A percentile compares a stretch with the other conserved stretches of the same genome.
phyloP scores from a whole-genome alignment of 2,888 invertebrate species.

The Ceraclea dissimilis region DNA sequence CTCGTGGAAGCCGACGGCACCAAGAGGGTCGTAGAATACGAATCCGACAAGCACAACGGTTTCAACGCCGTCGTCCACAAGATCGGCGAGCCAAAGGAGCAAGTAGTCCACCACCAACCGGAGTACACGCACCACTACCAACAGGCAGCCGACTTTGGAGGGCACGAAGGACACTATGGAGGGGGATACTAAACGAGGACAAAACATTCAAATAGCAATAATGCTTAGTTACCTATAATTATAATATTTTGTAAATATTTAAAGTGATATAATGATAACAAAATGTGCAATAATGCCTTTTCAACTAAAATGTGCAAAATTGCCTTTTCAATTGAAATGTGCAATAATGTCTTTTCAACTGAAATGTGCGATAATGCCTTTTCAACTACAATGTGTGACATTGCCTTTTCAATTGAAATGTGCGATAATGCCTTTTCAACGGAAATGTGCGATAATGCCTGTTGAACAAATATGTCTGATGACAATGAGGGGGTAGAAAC shows the following conservation, averaged over 20 bases:
- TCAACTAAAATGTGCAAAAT: neutral
- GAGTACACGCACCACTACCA: conserved; percentile 25
- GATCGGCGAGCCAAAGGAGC: conserved; percentile 40
- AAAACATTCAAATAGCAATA: neutral
- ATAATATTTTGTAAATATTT: no score
- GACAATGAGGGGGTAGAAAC: no score
- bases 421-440: neutral
- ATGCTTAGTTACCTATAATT: no score
- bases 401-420: neutral
- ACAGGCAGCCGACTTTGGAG: conserved; percentile 29
- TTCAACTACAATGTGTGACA: no score
- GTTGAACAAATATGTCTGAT: neutral
- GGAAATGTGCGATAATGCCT: neutral
- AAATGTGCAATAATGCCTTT: neutral
- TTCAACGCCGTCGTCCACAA: conserved; percentile 53
- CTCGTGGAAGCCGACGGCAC: conserved; percentile 51
- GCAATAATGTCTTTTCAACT: neutral
- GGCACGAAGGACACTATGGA: conserved; percentile 22
- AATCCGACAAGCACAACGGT: conserved; percentile 52
- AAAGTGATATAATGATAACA: neutral
- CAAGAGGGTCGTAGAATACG: conserved; percentile 52
- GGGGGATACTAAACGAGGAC: conserved; percentile 8
- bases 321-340: neutral
- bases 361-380: neutral
- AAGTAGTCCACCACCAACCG: conserved; percentile 28